Evolutionary conservation across 2,797 vertebrate genomes (phyloP), one percentile per base, ranked within the genome.

Genomic region (Hydrophis major): DNA sequence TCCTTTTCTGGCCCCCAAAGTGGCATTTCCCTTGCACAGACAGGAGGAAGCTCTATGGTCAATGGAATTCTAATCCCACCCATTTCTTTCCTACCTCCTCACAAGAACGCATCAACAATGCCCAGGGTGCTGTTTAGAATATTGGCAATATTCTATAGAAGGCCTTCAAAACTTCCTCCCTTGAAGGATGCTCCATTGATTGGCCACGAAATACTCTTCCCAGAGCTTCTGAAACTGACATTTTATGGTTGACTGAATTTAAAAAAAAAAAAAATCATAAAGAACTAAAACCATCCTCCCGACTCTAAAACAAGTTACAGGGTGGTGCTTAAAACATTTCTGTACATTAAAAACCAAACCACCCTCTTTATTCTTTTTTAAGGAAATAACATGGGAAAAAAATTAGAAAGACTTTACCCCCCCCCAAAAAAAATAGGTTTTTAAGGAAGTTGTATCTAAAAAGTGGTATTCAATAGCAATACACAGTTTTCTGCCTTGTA

Each of bases 31-130:
- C 32, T 56, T 61, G 56, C 13, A 57, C 4, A 8, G 53, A 16
- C 2, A n/a, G 60, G 59, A 83, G 42, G 16, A 90, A 83, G 66
- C 6, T 27, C 37, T 86, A 10, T 86, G 32, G 14, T 55, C 56
- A n/a, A 42, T 42, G 12, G 87, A 32, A 91, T 53, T 63, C 56
- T 47, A 47, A 74, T 59, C 20, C 42, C 60, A 10, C 50, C 50
- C 57, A 8, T 32, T 91, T 42, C 42, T 63, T 32, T 89, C 22
- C 69, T 90, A 47, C 87, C 87, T 87, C 47, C 90, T 56, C 90
- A 57, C 1, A 27, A 32, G 87, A 91, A 91, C 4, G 4, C 87
- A 66, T 47, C 87, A 91, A 93, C 87, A 93, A 93, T 93, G 56
- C 57, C 55, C 2, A 13, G 56, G 28, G 8, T 63, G 42, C 53